Evolutionary conservation across 2,888 invertebrate genomes (phyloP).

Genomic region (Diarsia rubi): DNA sequence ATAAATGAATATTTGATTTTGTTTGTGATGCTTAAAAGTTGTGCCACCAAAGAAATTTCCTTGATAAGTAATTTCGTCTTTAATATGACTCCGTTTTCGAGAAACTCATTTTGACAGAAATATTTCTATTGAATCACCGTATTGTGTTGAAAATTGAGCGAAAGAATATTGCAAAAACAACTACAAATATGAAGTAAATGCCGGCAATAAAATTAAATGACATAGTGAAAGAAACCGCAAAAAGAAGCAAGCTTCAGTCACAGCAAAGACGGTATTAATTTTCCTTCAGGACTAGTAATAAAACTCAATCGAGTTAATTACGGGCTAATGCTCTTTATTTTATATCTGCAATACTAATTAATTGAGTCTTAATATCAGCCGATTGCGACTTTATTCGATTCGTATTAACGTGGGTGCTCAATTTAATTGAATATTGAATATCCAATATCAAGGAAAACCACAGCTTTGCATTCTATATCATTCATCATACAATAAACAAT

Average conservation of each 20-base stretch:
- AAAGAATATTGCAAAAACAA: slow-evolving; percentile 36
- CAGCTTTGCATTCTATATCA: neutral
- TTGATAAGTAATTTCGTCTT: slow-evolving; percentile 59
- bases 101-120: slow-evolving; percentile 24
- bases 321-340: neutral
- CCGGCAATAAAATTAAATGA: slow-evolving; percentile 32
- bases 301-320: slow-evolving; percentile 36
- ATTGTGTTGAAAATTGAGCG: slow-evolving; percentile 15
- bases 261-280: slow-evolving; percentile 22
- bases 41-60: slow-evolving; percentile 52
- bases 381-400: slow-evolving; percentile 22
- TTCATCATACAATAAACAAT: neutral
- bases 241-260: slow-evolving; percentile 20
- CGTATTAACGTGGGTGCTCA: neutral
- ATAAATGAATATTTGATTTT: slow-evolving; percentile 72
- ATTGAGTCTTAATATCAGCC: slow-evolving; percentile 13
- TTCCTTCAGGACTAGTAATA: slow-evolving; percentile 28
- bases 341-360: slow-evolving; percentile 30
- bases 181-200: slow-evolving; percentile 35
- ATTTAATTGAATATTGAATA: slow-evolving; percentile 15
- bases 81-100: slow-evolving; percentile 40
- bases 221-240: slow-evolving; percentile 37
- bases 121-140: slow-evolving; percentile 18
- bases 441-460: neutral
- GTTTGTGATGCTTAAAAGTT: slow-evolving; percentile 67